A percentile compares a stretch with the other conserved stretches of the same genome.
phyloP scores from a whole-genome alignment of 2,113 vertebrate genomes.

The Lamprologus sp. region DNA sequence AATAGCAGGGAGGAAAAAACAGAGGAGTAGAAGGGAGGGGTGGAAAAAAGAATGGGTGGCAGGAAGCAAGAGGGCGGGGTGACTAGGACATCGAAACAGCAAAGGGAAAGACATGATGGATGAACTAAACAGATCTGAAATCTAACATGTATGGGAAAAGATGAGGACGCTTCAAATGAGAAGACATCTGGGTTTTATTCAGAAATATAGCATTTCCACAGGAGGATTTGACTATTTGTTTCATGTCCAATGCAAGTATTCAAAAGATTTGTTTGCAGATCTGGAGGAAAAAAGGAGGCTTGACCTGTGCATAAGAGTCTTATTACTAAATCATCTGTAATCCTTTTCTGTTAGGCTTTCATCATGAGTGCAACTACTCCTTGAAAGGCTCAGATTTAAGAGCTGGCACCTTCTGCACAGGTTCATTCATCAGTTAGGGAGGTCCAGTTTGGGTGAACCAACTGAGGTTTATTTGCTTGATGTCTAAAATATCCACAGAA shows the following conservation, averaged over 20 bases:
- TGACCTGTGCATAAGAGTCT: slow-evolving; percentile 2
- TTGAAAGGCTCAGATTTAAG: not conserved
- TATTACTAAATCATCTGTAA: slow-evolving; percentile 7
- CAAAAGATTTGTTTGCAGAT: not conserved
- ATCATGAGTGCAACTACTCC: not conserved
- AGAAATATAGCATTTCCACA: not conserved
- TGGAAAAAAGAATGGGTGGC: slow-evolving; percentile 13
- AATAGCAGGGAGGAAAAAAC: not conserved
- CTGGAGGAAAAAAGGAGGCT: not conserved
- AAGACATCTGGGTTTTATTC: not conserved
- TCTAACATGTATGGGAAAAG: not conserved
- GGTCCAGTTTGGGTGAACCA: slow-evolving; percentile 12
- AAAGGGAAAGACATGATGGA: slow-evolving; percentile 2
- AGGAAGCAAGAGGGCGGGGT: slow-evolving; percentile 2
- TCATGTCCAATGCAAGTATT: not conserved
- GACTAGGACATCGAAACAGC: not conserved
- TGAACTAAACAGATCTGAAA: slow-evolving; percentile 1
- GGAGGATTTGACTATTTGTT: not conserved
- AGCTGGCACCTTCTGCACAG: not conserved
- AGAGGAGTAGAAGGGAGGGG: not conserved
- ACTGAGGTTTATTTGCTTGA: slow-evolving; percentile 24
- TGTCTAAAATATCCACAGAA: slow-evolving; percentile 7
- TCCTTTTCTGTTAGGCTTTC: not conserved
- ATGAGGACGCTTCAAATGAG: not conserved
- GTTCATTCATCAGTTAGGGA: slow-evolving; percentile 13